Evolutionary conservation across 2,888 invertebrate species (phyloP), one percentile per base, ranked within the genome.

Genomic region (Lepidonotus clava): DNA sequence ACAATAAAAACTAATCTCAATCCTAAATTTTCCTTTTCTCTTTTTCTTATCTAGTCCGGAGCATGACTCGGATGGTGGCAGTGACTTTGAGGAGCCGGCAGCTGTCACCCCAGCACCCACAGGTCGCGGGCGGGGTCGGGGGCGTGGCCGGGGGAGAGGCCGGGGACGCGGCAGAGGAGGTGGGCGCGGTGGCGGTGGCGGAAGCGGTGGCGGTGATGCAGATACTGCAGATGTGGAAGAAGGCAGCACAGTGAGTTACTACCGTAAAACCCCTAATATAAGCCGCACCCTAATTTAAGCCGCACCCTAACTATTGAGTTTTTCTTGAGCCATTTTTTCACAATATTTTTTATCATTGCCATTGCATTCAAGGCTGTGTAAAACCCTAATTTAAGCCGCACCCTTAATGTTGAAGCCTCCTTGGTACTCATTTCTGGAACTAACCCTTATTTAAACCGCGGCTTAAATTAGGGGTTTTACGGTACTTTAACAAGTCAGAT

Each of bases 1-100:
- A 8, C 46, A 46, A 46, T 46, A 46, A 18, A 46, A 46, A 46
- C 46, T 11, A 46, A 46, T 8, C 46, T 46, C 18, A 11, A 46
- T 11, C 18, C 18, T 11, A 11, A 11, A 11, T 46, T 18, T 46
- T 46, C 8, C 46, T 46, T 8, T 46, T 8, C 8, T 18, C 46
- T 11, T 46, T 24, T 56, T 24, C 71, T 18, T 41, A 5, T n/a
- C 11, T 34, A 80, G 80, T 1, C 80, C 80, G 1, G 80, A 80
- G 46, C 80, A 80, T 32, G 80, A 80, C 24, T 80, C 80, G 1
- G 80, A 80, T 34, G 80, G 80, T 24, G 80, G 80, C 14, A 80
- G 80, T 46, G 80, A 80, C 18, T 80, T 24, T 41, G 80, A 80
- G 80, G 80, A 80, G 18, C 24, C 80, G 2, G 24, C n/a, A n/a